Evolutionary conservation across 1,140 invertebrate genomes (phyloP), one percentile per base, ranked within the genome.

Genomic region (Venturia canescens): DNA sequence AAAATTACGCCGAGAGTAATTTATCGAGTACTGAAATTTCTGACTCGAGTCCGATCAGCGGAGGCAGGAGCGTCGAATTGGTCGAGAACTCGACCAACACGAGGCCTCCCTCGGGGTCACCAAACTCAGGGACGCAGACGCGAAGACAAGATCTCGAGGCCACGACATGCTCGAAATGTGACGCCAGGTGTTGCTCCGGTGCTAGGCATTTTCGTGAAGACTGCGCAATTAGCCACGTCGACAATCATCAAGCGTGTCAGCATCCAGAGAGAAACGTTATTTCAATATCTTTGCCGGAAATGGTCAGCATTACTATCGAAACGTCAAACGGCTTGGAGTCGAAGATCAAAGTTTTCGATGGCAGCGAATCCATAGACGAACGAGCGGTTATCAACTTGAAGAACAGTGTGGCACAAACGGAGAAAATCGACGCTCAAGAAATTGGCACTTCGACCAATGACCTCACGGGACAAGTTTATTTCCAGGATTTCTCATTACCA

Each of bases 231-330:
- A 27, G 44, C 57, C 57, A 82, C 31, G 26, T n/a, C 7, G 44
- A 48, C 48, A 63, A 72, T 23, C 15, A 48, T 50, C 72, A 72
- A 23, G 16, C 57, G 21, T 26, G 71, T 48, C 57, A 75, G 76
- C 21, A 79, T 53, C 34, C 48, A 1, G 88, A 90, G 9, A 89
- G 83, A 26, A 89, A 85, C 44, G 80, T 88, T 3, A 88, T 90
- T 31, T 89, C 87, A 0, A 90, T 91, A 75, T 88, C 85, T 0
- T 44, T 91, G 31, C 88, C 89, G 2, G 88, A 91, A 48, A 86
- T 87, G 70, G 81, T 91, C 15, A 89, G 81, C 21, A 90, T 91
- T 50, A 89, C 87, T 5, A 88, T 91, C 7, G 89, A 90, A 38
- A 89, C 87, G 0, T 76, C 86, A 0, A 87, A 83, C 34, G 57